Conservation (phyloP, 2,113 vertebrate genomes). For the Tachysurus fulvidraco region DNA sequence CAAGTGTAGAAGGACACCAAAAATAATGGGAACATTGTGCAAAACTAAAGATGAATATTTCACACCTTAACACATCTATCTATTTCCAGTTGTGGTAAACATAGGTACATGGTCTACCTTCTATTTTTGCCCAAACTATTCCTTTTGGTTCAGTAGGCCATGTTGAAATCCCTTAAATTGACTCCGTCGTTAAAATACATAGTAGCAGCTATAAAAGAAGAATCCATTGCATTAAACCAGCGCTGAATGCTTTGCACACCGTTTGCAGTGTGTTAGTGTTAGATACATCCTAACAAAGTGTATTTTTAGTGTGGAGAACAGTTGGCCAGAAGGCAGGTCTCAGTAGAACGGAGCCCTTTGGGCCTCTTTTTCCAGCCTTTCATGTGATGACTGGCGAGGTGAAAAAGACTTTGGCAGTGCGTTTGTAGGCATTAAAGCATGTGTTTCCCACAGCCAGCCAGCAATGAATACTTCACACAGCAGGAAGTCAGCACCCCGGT, state of each 20-base stretch:
- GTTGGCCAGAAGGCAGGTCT: constrained; percentile 24
- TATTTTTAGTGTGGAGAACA: constrained; percentile 42
- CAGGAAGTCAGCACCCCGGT: constrained; percentile 23
- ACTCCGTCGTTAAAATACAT: background rate
- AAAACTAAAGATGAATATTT: background rate
- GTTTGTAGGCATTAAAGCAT: constrained; percentile 50
- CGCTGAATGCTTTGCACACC: constrained; percentile 8
- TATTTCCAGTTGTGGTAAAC: background rate
- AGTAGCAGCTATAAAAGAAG: constrained; percentile 33
- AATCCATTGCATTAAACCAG: background rate
- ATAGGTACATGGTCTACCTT: background rate
- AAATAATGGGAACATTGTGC: background rate
- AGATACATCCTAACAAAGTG: constrained; percentile 18
- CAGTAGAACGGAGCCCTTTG: constrained; percentile 15
- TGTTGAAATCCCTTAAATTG: constrained; percentile 21
- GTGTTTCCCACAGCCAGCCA: constrained; percentile 43
- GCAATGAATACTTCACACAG: constrained; percentile 43
- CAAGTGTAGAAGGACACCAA: background rate
- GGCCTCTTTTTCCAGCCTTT: constrained; percentile 42
- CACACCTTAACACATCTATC: background rate
- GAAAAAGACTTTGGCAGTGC: constrained; percentile 49
- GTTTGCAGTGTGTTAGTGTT: constrained; percentile 4
- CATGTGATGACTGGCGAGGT: constrained; percentile 49
- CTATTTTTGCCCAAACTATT: background rate
- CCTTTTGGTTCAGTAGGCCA: constrained; percentile 27